Percentiles rank a stretch among this genome's conserved stretches.
phyloP scores from a whole-genome alignment of 2,888 invertebrate genomes.

The Sympetrum striolatum region DNA sequence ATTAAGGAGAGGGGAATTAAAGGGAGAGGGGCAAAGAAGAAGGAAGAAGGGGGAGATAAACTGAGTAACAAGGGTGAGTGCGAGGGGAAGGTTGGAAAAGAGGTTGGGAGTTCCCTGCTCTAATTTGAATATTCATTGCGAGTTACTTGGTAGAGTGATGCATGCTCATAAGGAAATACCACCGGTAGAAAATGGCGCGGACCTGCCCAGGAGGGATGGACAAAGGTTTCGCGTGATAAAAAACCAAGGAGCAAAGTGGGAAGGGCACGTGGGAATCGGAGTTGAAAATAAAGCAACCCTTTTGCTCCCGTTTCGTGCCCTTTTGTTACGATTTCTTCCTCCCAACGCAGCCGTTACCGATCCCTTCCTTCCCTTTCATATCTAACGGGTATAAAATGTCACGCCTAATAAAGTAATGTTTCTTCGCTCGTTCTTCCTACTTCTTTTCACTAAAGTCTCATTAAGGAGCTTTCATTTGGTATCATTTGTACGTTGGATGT shows the following conservation, averaged over 20 bases:
- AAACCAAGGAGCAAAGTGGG: neutral
- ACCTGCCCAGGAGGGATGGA: neutral
- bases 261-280: neutral
- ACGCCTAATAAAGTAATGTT: neutral
- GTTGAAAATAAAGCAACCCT: neutral
- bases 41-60: neutral
- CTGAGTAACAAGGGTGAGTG: neutral
- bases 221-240: neutral
- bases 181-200: neutral
- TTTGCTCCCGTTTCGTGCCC: neutral
- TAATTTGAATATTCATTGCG: constrained; percentile 43
- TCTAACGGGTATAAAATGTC: neutral
- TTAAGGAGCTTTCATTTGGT: neutral
- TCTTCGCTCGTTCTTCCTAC: neutral
- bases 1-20: neutral
- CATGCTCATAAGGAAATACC: neutral
- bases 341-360: neutral
- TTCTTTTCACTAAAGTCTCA: neutral
- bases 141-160: constrained; percentile 18
- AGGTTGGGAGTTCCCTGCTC: neutral
- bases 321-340: neutral
- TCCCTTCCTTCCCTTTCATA: neutral
- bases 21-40: neutral
- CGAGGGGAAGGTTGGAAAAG: neutral
- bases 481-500: neutral